These are phyloP conservation scores for Stylophora pistillata DNA, from an alignment of 64 coral and sea anemone species.

Conservation along the genomic window DNA sequence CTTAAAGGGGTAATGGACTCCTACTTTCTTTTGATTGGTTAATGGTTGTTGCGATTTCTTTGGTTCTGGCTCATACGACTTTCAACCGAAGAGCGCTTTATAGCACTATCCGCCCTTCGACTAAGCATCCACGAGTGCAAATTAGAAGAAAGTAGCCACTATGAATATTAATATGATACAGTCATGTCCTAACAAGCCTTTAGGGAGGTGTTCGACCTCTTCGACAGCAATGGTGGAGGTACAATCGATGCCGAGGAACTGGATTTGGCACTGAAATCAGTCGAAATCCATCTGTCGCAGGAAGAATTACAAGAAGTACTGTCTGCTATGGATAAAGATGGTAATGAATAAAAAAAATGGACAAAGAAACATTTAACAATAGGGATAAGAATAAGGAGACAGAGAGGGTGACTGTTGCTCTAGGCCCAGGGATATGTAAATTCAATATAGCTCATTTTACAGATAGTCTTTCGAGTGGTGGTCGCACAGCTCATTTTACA, in stretches of 20 bases:
- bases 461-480: too few relatives aligned
- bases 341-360: conserved; percentile 25
- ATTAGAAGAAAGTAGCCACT: not conserved
- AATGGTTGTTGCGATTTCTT: too few relatives aligned
- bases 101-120: too few relatives aligned
- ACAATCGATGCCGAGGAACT: conserved; percentile 96
- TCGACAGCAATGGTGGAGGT: conserved; percentile 97
- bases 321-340: conserved; percentile 90
- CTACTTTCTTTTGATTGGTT: too few relatives aligned
- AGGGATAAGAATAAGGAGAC: too few relatives aligned
- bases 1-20: too few relatives aligned
- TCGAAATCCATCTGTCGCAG: conserved; percentile 75
- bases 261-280: conserved; percentile 89
- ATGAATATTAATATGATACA: not conserved
- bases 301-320: conserved; percentile 86
- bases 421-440: too few relatives aligned
- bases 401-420: too few relatives aligned
- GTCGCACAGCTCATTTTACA: too few relatives aligned
- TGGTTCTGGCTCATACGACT: too few relatives aligned
- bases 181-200: conserved; percentile 63
- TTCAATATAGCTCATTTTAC: too few relatives aligned
- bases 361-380: not conserved
- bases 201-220: conserved; percentile 96
- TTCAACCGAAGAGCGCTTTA: too few relatives aligned
- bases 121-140: not conserved